Evolutionary conservation across 2,888 invertebrate species (phyloP).

Genomic region (Meliscaeva auricollis): DNA sequence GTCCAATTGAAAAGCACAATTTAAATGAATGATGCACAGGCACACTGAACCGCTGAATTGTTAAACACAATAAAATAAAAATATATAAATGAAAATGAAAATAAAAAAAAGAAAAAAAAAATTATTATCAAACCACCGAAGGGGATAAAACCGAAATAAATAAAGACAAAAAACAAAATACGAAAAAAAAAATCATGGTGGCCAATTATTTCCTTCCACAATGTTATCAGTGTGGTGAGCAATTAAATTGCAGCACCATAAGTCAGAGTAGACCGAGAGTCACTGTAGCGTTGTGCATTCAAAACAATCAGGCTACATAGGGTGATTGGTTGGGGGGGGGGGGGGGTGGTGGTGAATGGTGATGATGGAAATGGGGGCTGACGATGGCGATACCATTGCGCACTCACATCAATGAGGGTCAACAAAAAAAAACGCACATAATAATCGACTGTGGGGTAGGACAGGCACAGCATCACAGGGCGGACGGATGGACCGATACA

Average conservation of each 20-base stretch:
- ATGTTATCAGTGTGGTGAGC: conserved; percentile 71
- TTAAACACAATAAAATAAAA: conserved; percentile 56
- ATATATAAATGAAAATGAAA: conserved; percentile 4
- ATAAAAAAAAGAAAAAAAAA: conserved; percentile 34
- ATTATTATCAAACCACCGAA: conserved; percentile 39
- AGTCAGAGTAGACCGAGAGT: conserved; percentile 62
- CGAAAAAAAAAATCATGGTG: conserved; percentile 44
- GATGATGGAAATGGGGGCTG: background rate
- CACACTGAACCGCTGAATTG: conserved; percentile 58
- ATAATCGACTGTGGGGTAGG: conserved; percentile 28
- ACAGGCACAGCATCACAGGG: background rate
- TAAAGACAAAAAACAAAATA: conserved; percentile 25
- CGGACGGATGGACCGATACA: conserved; percentile 34
- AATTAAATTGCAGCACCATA: conserved; percentile 74
- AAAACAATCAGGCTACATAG: conserved; percentile 33
- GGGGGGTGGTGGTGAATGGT: background rate
- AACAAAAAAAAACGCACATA: conserved; percentile 23
- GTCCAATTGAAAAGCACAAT: conserved; percentile 70
- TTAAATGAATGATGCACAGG: conserved; percentile 67
- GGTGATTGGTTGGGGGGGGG: background rate
- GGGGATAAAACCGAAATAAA: conserved; percentile 52
- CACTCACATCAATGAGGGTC: conserved; percentile 39
- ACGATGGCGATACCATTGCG: conserved; percentile 1
- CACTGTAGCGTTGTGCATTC: conserved; percentile 56
- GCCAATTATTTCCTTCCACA: conserved; percentile 74